phyloP scores from a whole-genome alignment of 2,888 invertebrate genomes.

The Leucozona laternaria region DNA sequence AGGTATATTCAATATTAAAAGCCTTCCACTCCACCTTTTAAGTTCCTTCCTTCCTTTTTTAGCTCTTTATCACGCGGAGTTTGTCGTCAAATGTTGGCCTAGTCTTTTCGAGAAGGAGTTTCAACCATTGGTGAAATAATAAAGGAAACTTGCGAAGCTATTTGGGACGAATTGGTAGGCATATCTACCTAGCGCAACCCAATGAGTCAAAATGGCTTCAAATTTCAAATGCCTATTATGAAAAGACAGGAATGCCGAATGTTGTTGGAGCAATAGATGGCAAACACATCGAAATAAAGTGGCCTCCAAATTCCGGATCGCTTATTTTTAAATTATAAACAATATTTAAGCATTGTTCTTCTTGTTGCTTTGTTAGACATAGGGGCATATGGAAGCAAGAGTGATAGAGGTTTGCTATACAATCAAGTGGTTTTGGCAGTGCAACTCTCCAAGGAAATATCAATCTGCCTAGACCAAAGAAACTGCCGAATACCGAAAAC shows the following conservation, averaged over 20 bases:
- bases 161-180: not conserved
- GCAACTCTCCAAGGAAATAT: constrained; percentile 54
- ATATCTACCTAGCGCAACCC: not conserved
- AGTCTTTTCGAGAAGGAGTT: too few relatives aligned
- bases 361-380: not conserved
- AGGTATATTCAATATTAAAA: too few relatives aligned
- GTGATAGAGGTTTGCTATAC: constrained; percentile 5
- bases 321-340: not conserved
- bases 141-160: not conserved
- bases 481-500: constrained; percentile 6
- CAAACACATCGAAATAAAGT: not conserved
- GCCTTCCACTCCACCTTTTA: too few relatives aligned
- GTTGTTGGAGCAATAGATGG: not conserved
- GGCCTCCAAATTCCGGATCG: not conserved
- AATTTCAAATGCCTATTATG: too few relatives aligned
- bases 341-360: not conserved
- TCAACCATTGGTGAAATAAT: not conserved
- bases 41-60: too few relatives aligned
- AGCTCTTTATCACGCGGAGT: too few relatives aligned
- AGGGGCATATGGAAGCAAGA: not conserved
- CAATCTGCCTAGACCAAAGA: constrained; percentile 48
- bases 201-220: not conserved
- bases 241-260: too few relatives aligned
- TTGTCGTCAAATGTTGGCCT: too few relatives aligned
- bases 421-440: constrained; percentile 68